Conservation (phyloP, 2,113 vertebrate genomes). For the Xenus cinereus region DNA sequence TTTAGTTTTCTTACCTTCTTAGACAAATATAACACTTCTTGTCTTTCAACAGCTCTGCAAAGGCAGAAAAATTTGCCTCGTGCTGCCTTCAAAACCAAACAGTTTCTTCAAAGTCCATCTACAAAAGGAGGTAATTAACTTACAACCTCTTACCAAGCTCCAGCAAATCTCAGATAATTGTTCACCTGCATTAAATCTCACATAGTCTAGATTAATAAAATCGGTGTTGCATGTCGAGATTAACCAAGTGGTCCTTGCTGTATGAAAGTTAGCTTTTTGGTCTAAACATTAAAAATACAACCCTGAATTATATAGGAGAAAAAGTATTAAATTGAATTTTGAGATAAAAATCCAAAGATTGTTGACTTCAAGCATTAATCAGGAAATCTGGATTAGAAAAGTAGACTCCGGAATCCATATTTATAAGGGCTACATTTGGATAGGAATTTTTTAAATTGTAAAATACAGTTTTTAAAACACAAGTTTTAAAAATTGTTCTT, state of each 20-base stretch:
- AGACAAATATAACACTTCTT: constrained; percentile 85
- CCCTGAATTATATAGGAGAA: background rate
- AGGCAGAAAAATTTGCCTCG: constrained; percentile 89
- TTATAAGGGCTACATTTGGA: background rate
- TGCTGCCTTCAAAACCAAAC: constrained; percentile 96
- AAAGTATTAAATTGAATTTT: background rate
- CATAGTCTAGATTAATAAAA: background rate
- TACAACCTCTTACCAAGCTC: constrained; percentile 67
- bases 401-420: background rate
- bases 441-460: background rate
- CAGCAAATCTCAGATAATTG: constrained; percentile 51
- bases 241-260: background rate
- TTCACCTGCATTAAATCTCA: constrained; percentile 49
- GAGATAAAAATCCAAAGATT: background rate
- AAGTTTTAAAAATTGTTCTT: background rate
- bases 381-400: background rate
- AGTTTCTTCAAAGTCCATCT: constrained; percentile 89
- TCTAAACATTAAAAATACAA: background rate
- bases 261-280: background rate
- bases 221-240: constrained; percentile 2
- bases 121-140: constrained; percentile 91
- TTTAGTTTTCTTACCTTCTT: constrained; percentile 64
- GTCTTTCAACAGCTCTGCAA: constrained; percentile 90
- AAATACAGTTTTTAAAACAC: background rate
- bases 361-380: background rate